phyloP scores from a whole-genome alignment of 2,888 invertebrate genomes.

The Parnassius orleans region DNA sequence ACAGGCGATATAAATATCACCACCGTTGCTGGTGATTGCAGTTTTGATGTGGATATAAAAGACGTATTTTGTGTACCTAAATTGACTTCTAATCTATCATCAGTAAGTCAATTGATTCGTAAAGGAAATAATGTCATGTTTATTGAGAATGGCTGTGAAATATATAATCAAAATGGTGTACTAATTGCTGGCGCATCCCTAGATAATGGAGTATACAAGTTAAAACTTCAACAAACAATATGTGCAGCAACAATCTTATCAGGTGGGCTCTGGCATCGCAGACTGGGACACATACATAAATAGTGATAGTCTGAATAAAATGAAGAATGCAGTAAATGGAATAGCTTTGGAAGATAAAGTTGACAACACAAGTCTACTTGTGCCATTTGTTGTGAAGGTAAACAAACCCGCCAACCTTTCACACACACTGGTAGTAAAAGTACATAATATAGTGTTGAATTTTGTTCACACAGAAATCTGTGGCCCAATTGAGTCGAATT shows the following conservation, averaged over 20 bases:
- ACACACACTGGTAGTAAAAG: too few species aligned
- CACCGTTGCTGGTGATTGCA: conserved; percentile 4
- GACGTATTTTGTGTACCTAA: conserved; percentile 24
- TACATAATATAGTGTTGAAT: too few species aligned
- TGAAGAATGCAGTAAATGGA: conserved; percentile 22
- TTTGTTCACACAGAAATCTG: too few species aligned
- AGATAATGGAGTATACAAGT: conserved; percentile 16
- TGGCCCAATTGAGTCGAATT: too few species aligned
- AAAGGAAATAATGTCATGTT: conserved; percentile 27
- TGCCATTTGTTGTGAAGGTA: too few species aligned
- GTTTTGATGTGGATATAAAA: neutral
- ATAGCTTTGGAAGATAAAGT: neutral
- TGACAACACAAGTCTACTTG: too few species aligned
- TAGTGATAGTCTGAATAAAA: conserved; percentile 5
- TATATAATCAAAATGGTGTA: conserved; percentile 9
- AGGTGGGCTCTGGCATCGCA: neutral
- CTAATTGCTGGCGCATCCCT: conserved; percentile 14
- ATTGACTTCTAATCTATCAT: conserved; percentile 28
- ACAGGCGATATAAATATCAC: conserved; percentile 22
- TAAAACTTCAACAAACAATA: conserved; percentile 9
- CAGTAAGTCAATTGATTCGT: conserved; percentile 27
- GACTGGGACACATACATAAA: conserved; percentile 6
- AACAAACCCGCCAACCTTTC: too few species aligned
- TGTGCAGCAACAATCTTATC: conserved; percentile 9
- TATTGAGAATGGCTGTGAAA: conserved; percentile 16